Evolutionary conservation across 2,888 invertebrate genomes (phyloP).

Genomic region (Arge pagana): DNA sequence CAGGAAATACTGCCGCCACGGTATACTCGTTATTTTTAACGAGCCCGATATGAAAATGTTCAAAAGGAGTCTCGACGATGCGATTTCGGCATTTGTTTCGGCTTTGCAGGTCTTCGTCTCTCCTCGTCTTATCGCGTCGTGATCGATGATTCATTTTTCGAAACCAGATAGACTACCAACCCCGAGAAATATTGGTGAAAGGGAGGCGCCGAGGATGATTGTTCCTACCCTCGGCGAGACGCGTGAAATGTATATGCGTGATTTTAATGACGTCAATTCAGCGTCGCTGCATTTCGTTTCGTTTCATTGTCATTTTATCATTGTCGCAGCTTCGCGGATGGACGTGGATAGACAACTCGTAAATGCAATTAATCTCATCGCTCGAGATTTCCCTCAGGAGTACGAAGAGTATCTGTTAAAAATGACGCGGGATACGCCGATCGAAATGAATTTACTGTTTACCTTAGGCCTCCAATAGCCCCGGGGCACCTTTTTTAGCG

Average conservation of each 20-base stretch:
- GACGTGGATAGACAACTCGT: conserved; percentile 42
- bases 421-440: conserved; percentile 34
- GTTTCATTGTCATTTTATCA: no score
- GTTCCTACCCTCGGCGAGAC: no score
- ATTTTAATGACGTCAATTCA: no score
- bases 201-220: no score
- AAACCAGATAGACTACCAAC: no score
- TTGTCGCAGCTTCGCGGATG: conserved; percentile 43
- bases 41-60: conserved; percentile 10
- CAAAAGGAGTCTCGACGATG: conserved; percentile 1
- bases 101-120: neutral
- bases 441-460: conserved; percentile 48
- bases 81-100: neutral
- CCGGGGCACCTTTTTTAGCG: conserved; percentile 30
- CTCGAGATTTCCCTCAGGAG: conserved; percentile 11
- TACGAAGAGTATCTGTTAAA: conserved; percentile 29
- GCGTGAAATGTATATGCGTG: no score
- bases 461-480: conserved; percentile 37
- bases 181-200: no score
- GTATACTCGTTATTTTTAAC: conserved; percentile 18
- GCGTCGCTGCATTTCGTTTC: no score
- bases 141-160: no score
- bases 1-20: neutral
- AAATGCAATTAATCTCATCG: conserved; percentile 45
- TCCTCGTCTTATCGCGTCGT: no score